Base-by-base conservation (phyloP, 2,797 vertebrate species). In the Cynodonichthys magdalenae region DNA sequence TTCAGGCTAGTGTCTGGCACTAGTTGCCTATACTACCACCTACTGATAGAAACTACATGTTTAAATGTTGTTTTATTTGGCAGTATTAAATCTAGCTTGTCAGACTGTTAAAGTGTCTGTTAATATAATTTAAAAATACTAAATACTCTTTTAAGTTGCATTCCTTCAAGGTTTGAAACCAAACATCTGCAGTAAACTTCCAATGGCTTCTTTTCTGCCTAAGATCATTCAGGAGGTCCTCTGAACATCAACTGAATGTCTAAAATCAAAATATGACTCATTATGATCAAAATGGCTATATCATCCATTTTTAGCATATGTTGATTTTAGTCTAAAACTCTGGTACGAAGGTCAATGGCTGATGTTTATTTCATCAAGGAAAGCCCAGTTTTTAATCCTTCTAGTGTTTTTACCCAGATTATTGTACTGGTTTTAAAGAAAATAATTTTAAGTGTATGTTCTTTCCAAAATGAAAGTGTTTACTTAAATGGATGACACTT, bases 201-300 rank as follows among this genome's bases (percentile, higher is more conserved):
- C 15, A 17, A 7, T 7, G 31, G 31, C 31, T 46, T 46, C 31
- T 15, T 15, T 55, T 27, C 20, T 29, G 42, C 61, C 50, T 84
- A 80, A 80, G 80, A 74, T 80, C 76, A 73, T 73, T 50, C 39
- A 52, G 31, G 56, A 76, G 60, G 12, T 65, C 39, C 53, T 71
- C 58, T 59, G 78, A 55, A 51, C 76, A 77, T 77, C 64, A 72
- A 77, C 63, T 69, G 63, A 75, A 71, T 6, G 55, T 15, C 62
- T 75, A 63, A 77, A 75, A 71, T 74, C 60, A 71, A 78, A 86
- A 77, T 64, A 73, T 84, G 81, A 87, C 47, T 80, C 81, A 82
- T 75, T 42, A 6, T 53, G 12, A 24, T 36, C 34, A 36, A 36
- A 3, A 36, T 11, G 9, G 34, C 34, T 12, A 36, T 9, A 12